phyloP scores from a whole-genome alignment of 2,113 vertebrate species.

The Sceloporus tristichus region DNA sequence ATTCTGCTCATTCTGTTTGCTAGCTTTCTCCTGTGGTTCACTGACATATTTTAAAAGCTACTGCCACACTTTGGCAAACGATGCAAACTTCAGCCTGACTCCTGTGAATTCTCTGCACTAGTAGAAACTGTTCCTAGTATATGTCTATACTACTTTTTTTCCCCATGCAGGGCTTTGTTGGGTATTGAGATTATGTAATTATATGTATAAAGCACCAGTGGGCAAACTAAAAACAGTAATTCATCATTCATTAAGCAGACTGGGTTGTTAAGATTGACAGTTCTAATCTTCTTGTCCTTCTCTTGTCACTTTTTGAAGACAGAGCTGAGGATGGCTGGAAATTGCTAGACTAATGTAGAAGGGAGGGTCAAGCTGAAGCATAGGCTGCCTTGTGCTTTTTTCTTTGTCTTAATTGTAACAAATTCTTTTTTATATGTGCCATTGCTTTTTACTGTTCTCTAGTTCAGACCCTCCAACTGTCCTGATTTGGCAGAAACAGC shows the following conservation, averaged over 20 bases:
- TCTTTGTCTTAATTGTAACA: background rate
- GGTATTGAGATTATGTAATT: background rate
- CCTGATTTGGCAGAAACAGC: background rate
- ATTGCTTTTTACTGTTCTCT: background rate
- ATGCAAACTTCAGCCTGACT: slow-evolving; percentile 15
- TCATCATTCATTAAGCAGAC: background rate
- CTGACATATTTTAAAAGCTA: slow-evolving; percentile 33
- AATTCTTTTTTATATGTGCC: background rate
- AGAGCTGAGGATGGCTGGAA: background rate
- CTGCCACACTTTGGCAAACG: slow-evolving; percentile 31
- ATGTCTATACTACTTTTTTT: too few relatives aligned
- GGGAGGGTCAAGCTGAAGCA: background rate
- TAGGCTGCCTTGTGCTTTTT: background rate
- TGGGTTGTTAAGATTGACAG: too few relatives aligned
- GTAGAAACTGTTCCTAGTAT: slow-evolving; percentile 13
- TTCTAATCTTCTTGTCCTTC: background rate
- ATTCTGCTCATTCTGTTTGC: slow-evolving; percentile 7
- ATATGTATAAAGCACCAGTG: background rate
- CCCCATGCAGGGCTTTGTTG: background rate
- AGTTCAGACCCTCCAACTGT: background rate
- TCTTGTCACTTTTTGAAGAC: background rate
- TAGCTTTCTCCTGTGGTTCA: background rate
- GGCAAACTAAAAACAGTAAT: background rate
- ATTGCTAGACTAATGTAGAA: background rate
- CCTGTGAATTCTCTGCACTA: background rate